A percentile compares a stretch with the other conserved stretches of the same genome.
These are phyloP conservation scores for Capromys pilorides DNA, from an alignment of 2,797 vertebrate genomes.

Conservation along the genomic window DNA sequence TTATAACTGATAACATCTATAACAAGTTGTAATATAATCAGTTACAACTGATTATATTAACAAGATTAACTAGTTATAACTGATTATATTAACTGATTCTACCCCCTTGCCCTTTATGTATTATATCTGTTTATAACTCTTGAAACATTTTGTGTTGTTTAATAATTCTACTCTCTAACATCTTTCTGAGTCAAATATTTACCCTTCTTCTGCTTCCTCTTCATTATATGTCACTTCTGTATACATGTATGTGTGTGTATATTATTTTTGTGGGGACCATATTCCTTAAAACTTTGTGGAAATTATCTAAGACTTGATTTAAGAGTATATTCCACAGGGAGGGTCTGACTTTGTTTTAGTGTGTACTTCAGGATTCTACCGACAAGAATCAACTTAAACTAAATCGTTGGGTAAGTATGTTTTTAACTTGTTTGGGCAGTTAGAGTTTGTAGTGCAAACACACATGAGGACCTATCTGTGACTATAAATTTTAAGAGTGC, in stretches of 20 bases:
- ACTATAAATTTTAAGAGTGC: neutral
- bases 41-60: neutral
- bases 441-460: neutral
- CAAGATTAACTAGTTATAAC: too few relatives aligned
- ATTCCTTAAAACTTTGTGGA: conserved; percentile 3
- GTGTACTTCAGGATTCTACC: neutral
- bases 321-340: neutral
- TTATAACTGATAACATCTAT: neutral
- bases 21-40: neutral
- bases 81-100: neutral
- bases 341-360: neutral
- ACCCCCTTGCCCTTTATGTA: neutral
- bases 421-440: neutral
- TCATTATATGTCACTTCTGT: neutral
- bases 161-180: neutral
- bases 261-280: neutral
- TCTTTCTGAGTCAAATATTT: neutral
- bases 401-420: neutral
- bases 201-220: neutral
- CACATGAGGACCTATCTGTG: neutral
- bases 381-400: conserved; percentile 6
- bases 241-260: neutral
- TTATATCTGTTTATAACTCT: neutral
- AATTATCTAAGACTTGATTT: neutral
- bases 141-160: conserved; percentile 3